Evolutionary conservation across 2,113 vertebrate genomes (phyloP), one percentile per base, ranked within the genome.

Genomic region (Symphodus melops): DNA sequence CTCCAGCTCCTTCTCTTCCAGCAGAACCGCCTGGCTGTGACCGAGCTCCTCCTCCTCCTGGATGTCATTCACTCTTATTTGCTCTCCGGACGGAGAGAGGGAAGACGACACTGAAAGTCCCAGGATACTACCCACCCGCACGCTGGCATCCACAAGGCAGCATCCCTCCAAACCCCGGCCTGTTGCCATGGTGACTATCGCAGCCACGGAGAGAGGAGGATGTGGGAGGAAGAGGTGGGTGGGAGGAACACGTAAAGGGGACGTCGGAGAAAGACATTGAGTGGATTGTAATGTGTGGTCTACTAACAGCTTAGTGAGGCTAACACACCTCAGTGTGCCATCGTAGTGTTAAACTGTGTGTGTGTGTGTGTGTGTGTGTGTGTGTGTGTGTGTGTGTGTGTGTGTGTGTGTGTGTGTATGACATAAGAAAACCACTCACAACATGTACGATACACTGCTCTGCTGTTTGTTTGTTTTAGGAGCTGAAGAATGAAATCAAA

Each of bases 101-200:
- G 33, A 76, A 57, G 36, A 67, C 49, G 57, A 60, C 63, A n/a
- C 62, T 60, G 60, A 62, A 70, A 68, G 71, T 87, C 76, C 71
- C 78, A 74, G 63, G 60, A 73, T 66, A 76, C 59, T 46, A 71
- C 61, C 71, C 77, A 62, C 75, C 68, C 20, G 68, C 60, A 75
- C 55, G 76, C 66, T 82, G 78, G 68, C 80, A 85, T 78, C 55
- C 49, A 74, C 48, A 74, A 75, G 89, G 77, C 85, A 83, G 83
- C 72, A 85, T 80, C 77, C 57, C 67, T 86, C 73, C 83, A 88
- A 90, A 84, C 79, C 80, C 82, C 83, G 78, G 28, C 82, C 86
- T 88, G 94, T 94, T 92, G 76, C 93, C 86, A 93, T 93, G 88
- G 92, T 64, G 89, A 94, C 92, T 62, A 77, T 76, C 67, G 66